Evolutionary conservation across 2,888 invertebrate species (phyloP), one percentile per base, ranked within the genome.

Genomic region (Epistrophella euchroma): DNA sequence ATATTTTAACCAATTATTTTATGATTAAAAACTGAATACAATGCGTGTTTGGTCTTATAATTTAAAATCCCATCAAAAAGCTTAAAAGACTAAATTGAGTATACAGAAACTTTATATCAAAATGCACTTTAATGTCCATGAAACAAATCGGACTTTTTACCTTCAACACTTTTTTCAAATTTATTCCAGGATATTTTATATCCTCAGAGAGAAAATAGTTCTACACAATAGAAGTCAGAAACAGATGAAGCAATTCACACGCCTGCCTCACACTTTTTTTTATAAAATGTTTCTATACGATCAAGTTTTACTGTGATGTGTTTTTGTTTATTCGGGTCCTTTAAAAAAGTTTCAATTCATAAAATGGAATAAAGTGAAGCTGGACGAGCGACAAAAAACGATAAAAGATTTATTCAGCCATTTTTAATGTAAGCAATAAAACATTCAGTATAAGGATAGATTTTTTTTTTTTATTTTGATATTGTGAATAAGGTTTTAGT

Each of bases 401-500:
- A 60, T 60, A 60, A 60, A 37, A 60, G 37, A 60, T 37, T 35
- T 37, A 60, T 37, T 60, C 37, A 37, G 37, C 15, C 60, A 60
- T 28, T 60, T 60, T 60, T 60, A 60, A 37, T 60, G 13, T 37
- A 60, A 40, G 60, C 60, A 60, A 60, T 60, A 37, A 60, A 60
- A 60, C 52, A 60, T 60, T 60, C 22, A 60, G 6, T 15, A 2
- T 35, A 32, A 4, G 60, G 37, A 37, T 13, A 37, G 22, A 60
- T 22, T 50, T 50, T 22, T 28, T 55, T 28, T 7, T 28, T 50
- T 11, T 4, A 2, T 25, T 55, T 32, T 28, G 9, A 0, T 17
- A 32, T 32, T 25, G 6, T 7, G 13, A 32, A 17, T 32, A 32
- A 17, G 32, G 32, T 28, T 17, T 11, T 10, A 17, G 32, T 32